Evolutionary conservation across 2,888 invertebrate species (phyloP).

Genomic region (Globia sparganii): DNA sequence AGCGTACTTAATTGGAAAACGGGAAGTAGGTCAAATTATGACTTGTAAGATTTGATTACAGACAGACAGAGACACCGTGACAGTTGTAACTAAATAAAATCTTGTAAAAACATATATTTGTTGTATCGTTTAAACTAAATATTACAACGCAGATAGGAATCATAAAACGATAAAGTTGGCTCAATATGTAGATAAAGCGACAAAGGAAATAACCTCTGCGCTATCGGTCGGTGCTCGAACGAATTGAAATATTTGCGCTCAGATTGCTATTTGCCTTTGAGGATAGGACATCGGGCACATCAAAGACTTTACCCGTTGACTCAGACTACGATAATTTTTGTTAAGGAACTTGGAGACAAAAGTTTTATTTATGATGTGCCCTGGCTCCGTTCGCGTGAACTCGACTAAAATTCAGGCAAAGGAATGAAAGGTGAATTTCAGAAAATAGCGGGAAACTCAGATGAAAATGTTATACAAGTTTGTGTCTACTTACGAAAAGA

Average conservation of each 20-base stretch:
- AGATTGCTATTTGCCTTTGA: constrained; percentile 76
- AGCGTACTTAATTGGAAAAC: no score
- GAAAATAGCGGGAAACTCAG: neutral
- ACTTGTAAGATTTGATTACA: neutral
- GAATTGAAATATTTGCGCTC: constrained; percentile 74
- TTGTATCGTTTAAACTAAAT: neutral
- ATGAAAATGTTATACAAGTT: neutral
- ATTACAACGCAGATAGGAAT: constrained; percentile 25
- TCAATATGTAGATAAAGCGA: constrained; percentile 54
- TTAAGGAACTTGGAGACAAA: neutral
- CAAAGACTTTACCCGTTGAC: constrained; percentile 45
- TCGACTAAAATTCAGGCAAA: neutral
- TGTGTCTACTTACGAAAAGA: neutral
- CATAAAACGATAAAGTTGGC: constrained; percentile 41
- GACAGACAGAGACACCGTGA: no score
- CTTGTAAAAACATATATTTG: neutral
- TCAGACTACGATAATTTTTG: constrained; percentile 24
- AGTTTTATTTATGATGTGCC: constrained; percentile 8
- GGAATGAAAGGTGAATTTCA: neutral
- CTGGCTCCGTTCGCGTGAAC: neutral
- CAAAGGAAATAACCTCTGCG: constrained; percentile 55
- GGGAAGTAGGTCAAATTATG: no score
- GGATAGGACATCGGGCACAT: constrained; percentile 59
- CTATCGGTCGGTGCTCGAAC: constrained; percentile 59
- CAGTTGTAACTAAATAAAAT: no score